Conservation (phyloP, 2,888 invertebrate species). For the Notodonta ziczac region DNA sequence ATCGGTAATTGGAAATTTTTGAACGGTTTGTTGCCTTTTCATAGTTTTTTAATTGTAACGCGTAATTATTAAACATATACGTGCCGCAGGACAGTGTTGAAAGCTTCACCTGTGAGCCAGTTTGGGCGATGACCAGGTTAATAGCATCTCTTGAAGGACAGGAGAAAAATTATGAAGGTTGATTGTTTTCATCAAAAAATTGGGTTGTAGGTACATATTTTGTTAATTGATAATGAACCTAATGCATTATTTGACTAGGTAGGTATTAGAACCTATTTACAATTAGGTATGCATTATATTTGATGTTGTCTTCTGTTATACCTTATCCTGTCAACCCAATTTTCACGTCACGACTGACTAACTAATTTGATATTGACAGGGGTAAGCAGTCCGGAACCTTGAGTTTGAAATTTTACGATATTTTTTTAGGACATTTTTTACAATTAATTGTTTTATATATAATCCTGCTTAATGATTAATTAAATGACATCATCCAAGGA, state of each 20-base stretch:
- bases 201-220: no score
- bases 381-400: not conserved
- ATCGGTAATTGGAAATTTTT: conserved; percentile 11
- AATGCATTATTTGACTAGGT: not conserved
- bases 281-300: no score
- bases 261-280: no score
- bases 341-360: not conserved
- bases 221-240: not conserved
- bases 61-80: not conserved
- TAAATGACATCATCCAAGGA: not conserved
- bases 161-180: no score
- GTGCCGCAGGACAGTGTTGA: no score
- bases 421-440: not conserved
- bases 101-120: no score
- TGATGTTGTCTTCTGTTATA: no score
- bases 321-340: not conserved
- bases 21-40: not conserved
- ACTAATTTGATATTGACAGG: not conserved
- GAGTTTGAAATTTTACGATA: not conserved
- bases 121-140: no score
- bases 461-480: not conserved
- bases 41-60: not conserved
- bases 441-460: not conserved
- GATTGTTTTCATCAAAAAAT: no score
- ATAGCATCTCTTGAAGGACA: no score